Base-by-base conservation (phyloP, 2,797 vertebrate species). In the Tympanoctomys barrerae region DNA sequence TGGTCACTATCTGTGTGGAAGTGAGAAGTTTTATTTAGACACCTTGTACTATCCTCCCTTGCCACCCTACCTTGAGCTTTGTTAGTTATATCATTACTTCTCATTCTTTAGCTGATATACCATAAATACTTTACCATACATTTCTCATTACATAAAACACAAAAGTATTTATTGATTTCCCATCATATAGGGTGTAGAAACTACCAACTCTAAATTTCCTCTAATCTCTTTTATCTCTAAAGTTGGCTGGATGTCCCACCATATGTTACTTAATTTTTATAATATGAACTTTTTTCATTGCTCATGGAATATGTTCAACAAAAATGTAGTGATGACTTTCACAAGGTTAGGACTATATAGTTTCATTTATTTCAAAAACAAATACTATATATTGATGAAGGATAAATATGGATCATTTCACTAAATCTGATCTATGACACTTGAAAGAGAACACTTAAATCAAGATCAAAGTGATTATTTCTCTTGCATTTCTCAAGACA, bases 391-490 rank as follows among this genome's bases (percentile, higher is more conserved):
- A 80, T 22, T 70, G 70, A 16, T 70, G 64, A 62, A 21, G 18
- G 6, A 36, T 64, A 89, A 84, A 28, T 21, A 21, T 70, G 52
- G 90, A 86, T 5, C 26, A 64, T 54, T 87, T 93, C 46, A 70
- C 19, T 83, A 70, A 89, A 59, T 85, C 81, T 39, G 21, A 59
- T 85, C 81, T 39, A 24, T 39, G 64, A 22, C 39, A 84, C 77
- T 89, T 64, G 33, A 64, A 78, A 91, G 71, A 54, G 59, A 90
- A 80, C 94, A 84, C 89, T 94, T 89, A 91, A 91, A 94, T 31
- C 61, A 86, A 73, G 70, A 59, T 91, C 85, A 90, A 77, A 71
- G 91, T 71, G 81, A 93, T 95, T 94, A 88, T 52, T 73, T 52
- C 83, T 52, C 68, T 75, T 64, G 3, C 77, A 46, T 83, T 54